Conservation (phyloP, 2,113 vertebrate genomes). For the Gymnobelideus leadbeateri region DNA sequence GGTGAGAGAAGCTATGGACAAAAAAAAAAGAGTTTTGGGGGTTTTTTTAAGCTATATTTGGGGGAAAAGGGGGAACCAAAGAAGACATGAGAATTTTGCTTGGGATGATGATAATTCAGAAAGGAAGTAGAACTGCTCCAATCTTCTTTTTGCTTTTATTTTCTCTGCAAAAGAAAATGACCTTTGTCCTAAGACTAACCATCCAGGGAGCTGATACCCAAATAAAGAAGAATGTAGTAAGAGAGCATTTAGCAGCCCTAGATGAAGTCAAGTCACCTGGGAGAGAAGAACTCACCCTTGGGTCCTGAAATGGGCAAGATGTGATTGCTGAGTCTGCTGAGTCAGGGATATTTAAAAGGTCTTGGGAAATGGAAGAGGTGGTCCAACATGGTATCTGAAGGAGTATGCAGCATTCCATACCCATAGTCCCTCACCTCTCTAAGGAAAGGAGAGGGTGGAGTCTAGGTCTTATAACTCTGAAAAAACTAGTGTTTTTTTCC, state of each 20-base stretch:
- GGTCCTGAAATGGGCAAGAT: neutral
- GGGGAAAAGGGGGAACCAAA: neutral
- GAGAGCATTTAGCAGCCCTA: neutral
- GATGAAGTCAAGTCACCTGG: neutral
- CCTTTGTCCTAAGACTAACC: neutral
- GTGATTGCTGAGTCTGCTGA: neutral
- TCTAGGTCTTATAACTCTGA: neutral
- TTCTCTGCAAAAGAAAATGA: neutral
- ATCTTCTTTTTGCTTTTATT: neutral
- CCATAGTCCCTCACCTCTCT: neutral
- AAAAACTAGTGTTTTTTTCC: neutral
- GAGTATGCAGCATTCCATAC: neutral
- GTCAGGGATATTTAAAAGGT: neutral
- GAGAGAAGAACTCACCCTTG: neutral
- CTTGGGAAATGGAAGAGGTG: neutral
- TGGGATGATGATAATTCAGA: neutral
- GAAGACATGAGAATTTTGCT: neutral
- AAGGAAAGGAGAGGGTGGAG: neutral
- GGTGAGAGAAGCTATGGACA: neutral
- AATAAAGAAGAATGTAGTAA: neutral
- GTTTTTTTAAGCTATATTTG: neutral
- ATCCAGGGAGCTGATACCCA: neutral
- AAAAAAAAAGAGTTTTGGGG: neutral
- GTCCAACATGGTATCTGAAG: neutral
- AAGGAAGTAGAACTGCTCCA: neutral